Conservation (phyloP, 2,113 vertebrate species). For the Lampris megalopsis region DNA sequence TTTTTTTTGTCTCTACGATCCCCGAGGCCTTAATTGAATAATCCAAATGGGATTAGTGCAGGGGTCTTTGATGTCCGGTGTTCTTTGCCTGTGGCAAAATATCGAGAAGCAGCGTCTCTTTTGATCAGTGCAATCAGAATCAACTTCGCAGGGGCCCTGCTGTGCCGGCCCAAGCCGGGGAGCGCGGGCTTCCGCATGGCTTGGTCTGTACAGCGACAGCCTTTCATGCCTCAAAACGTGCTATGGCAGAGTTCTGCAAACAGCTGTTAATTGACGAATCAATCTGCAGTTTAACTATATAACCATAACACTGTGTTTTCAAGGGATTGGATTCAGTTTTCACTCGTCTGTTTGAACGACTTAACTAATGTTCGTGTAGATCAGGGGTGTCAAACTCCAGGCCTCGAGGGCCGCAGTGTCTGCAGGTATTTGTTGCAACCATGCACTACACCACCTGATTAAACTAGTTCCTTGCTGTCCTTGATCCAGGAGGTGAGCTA, state of each 20-base stretch:
- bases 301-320: constrained; percentile 8
- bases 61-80: constrained; percentile 64
- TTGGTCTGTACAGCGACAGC: constrained; percentile 36
- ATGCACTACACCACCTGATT: too few relatives aligned
- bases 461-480: too few relatives aligned
- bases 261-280: too few relatives aligned
- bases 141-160: constrained; percentile 58
- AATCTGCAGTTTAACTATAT: constrained; percentile 27
- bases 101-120: constrained; percentile 59
- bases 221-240: constrained; percentile 23
- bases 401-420: too few relatives aligned
- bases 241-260: constrained; percentile 44
- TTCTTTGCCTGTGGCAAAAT: constrained; percentile 36
- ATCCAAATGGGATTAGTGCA: constrained; percentile 71
- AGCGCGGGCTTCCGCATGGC: constrained; percentile 64
- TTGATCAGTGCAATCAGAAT: constrained; percentile 77
- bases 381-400: too few relatives aligned
- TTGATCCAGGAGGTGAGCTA: too few relatives aligned
- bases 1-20: constrained; percentile 38
- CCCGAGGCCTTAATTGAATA: constrained; percentile 62
- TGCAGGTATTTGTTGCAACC: too few relatives aligned
- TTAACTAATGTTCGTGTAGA: too few relatives aligned
- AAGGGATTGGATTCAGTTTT: background rate
- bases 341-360: background rate
- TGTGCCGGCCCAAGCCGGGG: constrained; percentile 47